Evolutionary conservation across 2,888 invertebrate genomes (phyloP).

Genomic region (Melanostoma scalare): DNA sequence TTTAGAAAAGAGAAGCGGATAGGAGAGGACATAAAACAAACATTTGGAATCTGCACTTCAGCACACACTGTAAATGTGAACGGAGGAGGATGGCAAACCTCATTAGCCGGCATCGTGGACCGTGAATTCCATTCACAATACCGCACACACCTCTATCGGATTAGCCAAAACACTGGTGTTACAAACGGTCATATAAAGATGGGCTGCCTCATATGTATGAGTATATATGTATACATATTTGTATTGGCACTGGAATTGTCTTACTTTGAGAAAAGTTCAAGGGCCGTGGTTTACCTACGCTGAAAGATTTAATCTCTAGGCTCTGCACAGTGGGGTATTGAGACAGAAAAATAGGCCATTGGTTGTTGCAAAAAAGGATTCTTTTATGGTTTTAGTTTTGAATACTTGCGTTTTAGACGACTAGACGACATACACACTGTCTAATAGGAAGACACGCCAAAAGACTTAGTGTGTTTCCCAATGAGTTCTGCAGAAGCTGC

Average conservation of each 20-base stretch:
- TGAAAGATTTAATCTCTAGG: constrained; percentile 37
- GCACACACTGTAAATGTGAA: not conserved
- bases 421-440: too few relatives aligned
- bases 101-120: constrained; percentile 43
- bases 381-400: too few relatives aligned
- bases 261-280: constrained; percentile 51
- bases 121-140: constrained; percentile 59
- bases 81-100: constrained; percentile 23
- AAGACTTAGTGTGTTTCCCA: too few relatives aligned
- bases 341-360: not conserved
- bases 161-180: constrained; percentile 21
- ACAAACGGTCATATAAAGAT: constrained; percentile 7
- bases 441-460: too few relatives aligned
- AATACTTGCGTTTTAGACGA: too few relatives aligned
- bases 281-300: constrained; percentile 43
- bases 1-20: constrained; percentile 43
- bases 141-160: constrained; percentile 22
- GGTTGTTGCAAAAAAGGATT: too few relatives aligned
- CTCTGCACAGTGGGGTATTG: constrained; percentile 9
- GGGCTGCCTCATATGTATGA: constrained; percentile 10
- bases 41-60: constrained; percentile 7
- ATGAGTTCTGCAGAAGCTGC: too few relatives aligned
- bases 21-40: constrained; percentile 24
- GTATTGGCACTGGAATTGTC: not conserved
- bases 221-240: not conserved